phyloP scores from a whole-genome alignment of 2,797 vertebrate genomes.

The Spinibarbus caldwelli region DNA sequence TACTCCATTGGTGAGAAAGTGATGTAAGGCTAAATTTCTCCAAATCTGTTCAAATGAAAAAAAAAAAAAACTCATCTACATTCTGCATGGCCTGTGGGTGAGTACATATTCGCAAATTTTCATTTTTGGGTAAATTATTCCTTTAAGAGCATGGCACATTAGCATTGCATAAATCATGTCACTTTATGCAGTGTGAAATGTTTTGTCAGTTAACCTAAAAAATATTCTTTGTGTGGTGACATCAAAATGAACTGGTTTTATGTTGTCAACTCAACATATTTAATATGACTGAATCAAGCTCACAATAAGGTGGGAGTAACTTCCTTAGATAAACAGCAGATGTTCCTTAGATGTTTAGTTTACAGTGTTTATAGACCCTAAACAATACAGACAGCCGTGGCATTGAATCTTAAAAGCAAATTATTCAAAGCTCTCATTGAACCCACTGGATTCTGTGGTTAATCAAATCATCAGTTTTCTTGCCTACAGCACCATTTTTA shows the following conservation, averaged over 20 bases:
- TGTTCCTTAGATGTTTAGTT: not conserved
- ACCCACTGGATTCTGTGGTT: conserved; percentile 3
- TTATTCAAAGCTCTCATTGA: conserved; percentile 37
- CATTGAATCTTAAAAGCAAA: conserved; percentile 39
- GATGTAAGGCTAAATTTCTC: not conserved
- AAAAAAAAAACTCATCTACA: not conserved
- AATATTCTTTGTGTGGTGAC: not conserved
- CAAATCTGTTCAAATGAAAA: not conserved
- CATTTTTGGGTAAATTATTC: not conserved
- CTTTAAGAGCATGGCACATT: not conserved
- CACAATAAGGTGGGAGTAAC: not conserved
- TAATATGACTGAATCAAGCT: not conserved
- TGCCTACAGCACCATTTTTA: conserved; percentile 25
- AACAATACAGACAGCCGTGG: conserved; percentile 34
- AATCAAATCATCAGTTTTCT: conserved; percentile 22
- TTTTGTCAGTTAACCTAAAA: not conserved
- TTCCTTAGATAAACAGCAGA: not conserved
- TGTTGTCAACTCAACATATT: not conserved
- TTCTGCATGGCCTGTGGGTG: not conserved
- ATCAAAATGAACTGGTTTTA: not conserved
- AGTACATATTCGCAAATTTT: not conserved
- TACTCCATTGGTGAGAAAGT: not conserved
- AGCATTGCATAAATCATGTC: conserved; percentile 26
- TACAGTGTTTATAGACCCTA: conserved; percentile 19
- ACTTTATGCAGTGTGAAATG: not conserved